Base-by-base conservation (phyloP, 2,888 invertebrate species). In the Clepsis dumicolana region DNA sequence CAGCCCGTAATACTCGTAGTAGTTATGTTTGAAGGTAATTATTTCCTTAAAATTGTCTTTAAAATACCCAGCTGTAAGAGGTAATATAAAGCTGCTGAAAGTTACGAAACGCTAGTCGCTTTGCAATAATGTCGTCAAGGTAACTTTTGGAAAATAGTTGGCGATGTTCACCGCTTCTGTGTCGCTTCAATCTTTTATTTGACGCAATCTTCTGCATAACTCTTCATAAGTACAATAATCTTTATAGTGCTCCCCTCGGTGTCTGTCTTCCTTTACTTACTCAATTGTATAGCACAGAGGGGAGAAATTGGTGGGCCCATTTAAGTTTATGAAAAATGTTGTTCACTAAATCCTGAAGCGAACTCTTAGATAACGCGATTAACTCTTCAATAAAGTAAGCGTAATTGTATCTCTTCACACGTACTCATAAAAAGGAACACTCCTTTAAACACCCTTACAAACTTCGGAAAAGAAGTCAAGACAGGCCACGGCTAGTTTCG, bases 391-490 rank as follows among this genome's bases (percentile, higher is more conserved):
- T 38, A 14, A n/a, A 38, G 14, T 38, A 14, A 12, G 38, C 14
- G n/a, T 38, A 38, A 38, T 4, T n/a, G 12, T 38, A 38, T n/a
- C 50, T 35, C 48, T 50, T 16, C 54, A 38, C 48, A n/a, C 24
- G 14, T 32, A 29, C 29, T 18, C 44, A 48, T 48, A 66, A 66
- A 41, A 56, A 21, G 14, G 41, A 7, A 54, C 27, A 24, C 62
- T 62, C 27, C 54, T 62, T 67, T 56, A 62, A 59, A 41, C 57
- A 35, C 44, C 54, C 12, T 16, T 10, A 16, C 50, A 56, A 67
- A 67, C 67, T 62, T 48, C 41, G 29, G 38, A 59, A 57, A 50
- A 35, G 38, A 56, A 68, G 63, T 68, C 63, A 29, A 60, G 14
- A n/a, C 21, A 24, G 63, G 57, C 59, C 18, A 64, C 50, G 64